These are phyloP conservation scores for Erannis defoliaria DNA, from an alignment of 2,888 invertebrate species.

Conservation along the genomic window DNA sequence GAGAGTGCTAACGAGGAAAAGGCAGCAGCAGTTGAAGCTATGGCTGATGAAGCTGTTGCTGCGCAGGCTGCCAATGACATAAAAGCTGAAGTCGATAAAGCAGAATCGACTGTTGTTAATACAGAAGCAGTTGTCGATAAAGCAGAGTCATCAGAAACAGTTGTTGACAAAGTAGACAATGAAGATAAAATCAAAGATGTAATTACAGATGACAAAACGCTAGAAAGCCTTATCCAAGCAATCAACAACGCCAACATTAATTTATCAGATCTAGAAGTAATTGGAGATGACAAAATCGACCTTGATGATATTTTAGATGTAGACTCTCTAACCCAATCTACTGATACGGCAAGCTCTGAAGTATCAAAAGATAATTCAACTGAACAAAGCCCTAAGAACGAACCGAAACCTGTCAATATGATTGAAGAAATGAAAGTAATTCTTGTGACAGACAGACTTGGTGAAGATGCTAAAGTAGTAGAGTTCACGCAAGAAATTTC, in stretches of 20 bases:
- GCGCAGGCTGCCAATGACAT: background rate
- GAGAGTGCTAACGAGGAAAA: conserved; percentile 30
- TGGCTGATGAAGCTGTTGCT: conserved; percentile 8
- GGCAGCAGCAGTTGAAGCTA: background rate
- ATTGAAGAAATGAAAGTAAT: conserved; percentile 14
- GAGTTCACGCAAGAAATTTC: conserved; percentile 19
- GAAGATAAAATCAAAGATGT: conserved; percentile 47
- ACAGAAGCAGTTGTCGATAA: conserved; percentile 5
- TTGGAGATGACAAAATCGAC: conserved; percentile 54
- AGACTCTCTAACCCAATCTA: conserved; percentile 30
- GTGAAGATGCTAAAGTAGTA: conserved; percentile 27
- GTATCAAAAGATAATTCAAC: conserved; percentile 21
- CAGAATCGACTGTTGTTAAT: conserved; percentile 3
- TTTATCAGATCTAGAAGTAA: conserved; percentile 66
- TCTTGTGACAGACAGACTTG: conserved; percentile 29
- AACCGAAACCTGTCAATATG: conserved; percentile 18
- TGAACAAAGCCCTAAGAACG: conserved; percentile 27
- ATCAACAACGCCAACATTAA: conserved; percentile 72
- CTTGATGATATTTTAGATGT: conserved; percentile 49
- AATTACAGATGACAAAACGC: conserved; percentile 59
- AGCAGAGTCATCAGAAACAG: background rate
- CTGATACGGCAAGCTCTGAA: conserved; percentile 36
- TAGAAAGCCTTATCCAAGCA: conserved; percentile 73
- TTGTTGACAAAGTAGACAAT: background rate
- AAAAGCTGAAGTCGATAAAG: background rate